phyloP scores from a whole-genome alignment of 2,888 invertebrate species.

The Micoletzkya japonica region DNA sequence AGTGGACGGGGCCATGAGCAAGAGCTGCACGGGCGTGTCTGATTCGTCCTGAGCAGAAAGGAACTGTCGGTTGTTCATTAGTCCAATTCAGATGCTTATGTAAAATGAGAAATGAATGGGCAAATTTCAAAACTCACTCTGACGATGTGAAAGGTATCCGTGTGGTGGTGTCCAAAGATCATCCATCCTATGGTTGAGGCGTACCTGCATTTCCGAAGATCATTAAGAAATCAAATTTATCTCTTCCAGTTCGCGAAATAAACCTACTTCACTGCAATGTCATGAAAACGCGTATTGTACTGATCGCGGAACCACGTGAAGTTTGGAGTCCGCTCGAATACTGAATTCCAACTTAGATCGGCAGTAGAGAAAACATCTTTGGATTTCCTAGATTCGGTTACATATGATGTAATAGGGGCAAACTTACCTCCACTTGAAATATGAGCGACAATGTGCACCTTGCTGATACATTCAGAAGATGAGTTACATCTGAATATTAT shows the following conservation, averaged over 20 bases:
- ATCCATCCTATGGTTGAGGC: conserved; percentile 64
- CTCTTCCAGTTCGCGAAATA: background rate
- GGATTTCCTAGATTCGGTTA: background rate
- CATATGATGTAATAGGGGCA: background rate
- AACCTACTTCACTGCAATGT: conserved; percentile 52
- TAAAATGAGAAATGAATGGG: background rate
- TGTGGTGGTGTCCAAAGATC: conserved; percentile 65
- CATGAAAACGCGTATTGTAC: conserved; percentile 63
- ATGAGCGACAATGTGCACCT: conserved; percentile 58
- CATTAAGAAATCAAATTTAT: background rate
- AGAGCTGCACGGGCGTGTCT: conserved; percentile 80
- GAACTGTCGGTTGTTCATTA: too few species aligned
- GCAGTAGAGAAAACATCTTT: background rate
- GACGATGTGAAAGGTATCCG: conserved; percentile 63
- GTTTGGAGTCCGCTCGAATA: conserved; percentile 61
- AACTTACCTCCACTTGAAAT: conserved; percentile 56
- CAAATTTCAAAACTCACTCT: conserved; percentile 42
- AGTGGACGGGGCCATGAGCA: conserved; percentile 83
- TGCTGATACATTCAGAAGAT: conserved; percentile 34
- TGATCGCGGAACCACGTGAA: conserved; percentile 64
- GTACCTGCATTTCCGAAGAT: conserved; percentile 43
- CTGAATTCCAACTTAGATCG: conserved; percentile 33
- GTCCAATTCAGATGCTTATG: too few species aligned
- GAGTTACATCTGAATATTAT: too few species aligned
- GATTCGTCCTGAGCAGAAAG: conserved; percentile 50